Evolutionary conservation across 2,113 vertebrate species (phyloP).

Genomic region (Ondatra zibethicus): DNA sequence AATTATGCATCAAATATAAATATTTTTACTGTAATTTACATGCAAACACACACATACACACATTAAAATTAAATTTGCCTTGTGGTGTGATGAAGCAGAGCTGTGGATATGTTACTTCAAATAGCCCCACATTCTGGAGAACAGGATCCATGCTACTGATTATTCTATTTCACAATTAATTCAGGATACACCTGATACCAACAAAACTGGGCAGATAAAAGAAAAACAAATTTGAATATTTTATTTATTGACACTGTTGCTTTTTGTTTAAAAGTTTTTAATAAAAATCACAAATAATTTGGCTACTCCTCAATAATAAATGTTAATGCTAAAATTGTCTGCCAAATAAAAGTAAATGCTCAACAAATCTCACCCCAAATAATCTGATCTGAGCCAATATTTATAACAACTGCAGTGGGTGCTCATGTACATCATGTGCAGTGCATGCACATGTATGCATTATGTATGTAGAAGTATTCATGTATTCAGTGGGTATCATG

Average conservation of each 20-base stretch:
- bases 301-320: conserved; percentile 39
- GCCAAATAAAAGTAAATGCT: conserved; percentile 55
- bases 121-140: background rate
- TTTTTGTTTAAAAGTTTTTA: background rate
- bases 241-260: background rate
- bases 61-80: background rate
- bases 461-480: background rate
- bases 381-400: background rate
- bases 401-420: conserved; percentile 55
- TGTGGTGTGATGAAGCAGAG: background rate
- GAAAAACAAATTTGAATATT: background rate
- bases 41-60: background rate
- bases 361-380: background rate
- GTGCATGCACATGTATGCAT: background rate
- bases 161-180: background rate
- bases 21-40: background rate
- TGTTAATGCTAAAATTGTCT: conserved; percentile 51
- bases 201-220: background rate
- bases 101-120: background rate
- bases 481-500: conserved; percentile 79
- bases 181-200: background rate
- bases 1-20: background rate
- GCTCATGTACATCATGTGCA: conserved; percentile 51
- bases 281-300: background rate
- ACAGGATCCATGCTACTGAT: background rate